Conservation (phyloP, 2,797 vertebrate genomes). For the Pampus argenteus region DNA sequence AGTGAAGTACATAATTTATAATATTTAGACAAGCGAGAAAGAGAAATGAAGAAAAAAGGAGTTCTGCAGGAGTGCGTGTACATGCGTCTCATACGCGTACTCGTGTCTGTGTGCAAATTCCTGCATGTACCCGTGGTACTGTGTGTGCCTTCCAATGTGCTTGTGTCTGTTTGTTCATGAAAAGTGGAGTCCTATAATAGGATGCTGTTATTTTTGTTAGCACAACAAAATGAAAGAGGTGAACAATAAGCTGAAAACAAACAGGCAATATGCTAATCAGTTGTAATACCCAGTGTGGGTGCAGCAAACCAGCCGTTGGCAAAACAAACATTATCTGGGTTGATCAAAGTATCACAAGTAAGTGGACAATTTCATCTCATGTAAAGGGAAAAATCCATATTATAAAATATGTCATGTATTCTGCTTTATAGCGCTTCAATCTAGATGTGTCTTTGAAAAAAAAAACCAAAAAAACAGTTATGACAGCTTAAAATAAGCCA, state of each 20-base stretch:
- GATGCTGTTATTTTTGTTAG: conserved; percentile 51
- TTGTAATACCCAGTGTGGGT: conserved; percentile 11
- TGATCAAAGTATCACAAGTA: conserved; percentile 53
- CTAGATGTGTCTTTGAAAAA: background rate
- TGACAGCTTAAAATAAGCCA: background rate
- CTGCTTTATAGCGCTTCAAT: conserved; percentile 1
- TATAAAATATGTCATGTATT: background rate
- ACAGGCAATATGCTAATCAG: conserved; percentile 57
- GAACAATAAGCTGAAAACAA: conserved; percentile 59
- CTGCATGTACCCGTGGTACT: background rate
- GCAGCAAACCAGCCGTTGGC: conserved; percentile 33
- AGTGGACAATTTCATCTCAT: conserved; percentile 33
- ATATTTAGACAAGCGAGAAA: background rate
- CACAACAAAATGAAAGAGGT: conserved; percentile 60
- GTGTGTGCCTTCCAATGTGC: background rate
- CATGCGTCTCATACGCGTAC: background rate
- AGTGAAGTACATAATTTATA: conserved; percentile 11
- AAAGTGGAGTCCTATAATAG: conserved; percentile 28
- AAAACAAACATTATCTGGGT: conserved; percentile 59
- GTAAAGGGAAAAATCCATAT: conserved; percentile 7
- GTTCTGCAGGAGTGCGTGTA: conserved; percentile 3
- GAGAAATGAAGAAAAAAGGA: background rate
- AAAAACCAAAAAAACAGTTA: no score
- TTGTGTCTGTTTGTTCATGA: conserved; percentile 26
- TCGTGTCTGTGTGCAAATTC: background rate